A percentile compares a stretch with the other conserved stretches of the same genome.
Conservation (phyloP, 2,113 vertebrate species). For the Cygnus atratus region DNA sequence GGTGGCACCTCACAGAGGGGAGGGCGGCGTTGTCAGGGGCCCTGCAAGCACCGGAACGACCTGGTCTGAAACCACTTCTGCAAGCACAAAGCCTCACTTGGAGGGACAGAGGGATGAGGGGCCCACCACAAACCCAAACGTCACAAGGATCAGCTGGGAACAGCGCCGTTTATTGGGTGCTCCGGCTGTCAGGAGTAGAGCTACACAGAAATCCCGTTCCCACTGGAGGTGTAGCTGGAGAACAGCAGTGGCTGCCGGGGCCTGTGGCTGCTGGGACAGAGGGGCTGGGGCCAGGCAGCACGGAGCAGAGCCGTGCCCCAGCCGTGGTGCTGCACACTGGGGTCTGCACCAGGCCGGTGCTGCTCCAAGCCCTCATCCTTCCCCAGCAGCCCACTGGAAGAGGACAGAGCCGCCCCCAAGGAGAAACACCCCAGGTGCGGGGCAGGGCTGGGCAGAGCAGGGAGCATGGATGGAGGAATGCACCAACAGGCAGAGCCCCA, state of each 20-base stretch:
- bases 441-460: fast-evolving
- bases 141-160: neutral
- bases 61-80: fast-evolving
- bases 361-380: fast-evolving
- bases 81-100: no score
- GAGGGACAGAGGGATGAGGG: no score
- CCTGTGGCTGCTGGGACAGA: neutral
- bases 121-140: fast-evolving
- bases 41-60: fast-evolving
- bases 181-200: neutral
- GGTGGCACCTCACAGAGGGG: neutral
- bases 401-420: fast-evolving
- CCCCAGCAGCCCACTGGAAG: fast-evolving
- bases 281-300: neutral
- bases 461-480: fast-evolving
- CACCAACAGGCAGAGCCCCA: fast-evolving
- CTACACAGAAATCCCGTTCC: no score
- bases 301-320: fast-evolving
- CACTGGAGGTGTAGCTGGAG: no score
- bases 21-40: neutral
- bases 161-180: neutral
- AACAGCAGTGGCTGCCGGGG: no score
- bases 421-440: fast-evolving
- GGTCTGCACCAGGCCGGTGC: fast-evolving
- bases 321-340: neutral